Conservation (phyloP, 2,888 invertebrate species). For the Cataglyphis albicans region DNA sequence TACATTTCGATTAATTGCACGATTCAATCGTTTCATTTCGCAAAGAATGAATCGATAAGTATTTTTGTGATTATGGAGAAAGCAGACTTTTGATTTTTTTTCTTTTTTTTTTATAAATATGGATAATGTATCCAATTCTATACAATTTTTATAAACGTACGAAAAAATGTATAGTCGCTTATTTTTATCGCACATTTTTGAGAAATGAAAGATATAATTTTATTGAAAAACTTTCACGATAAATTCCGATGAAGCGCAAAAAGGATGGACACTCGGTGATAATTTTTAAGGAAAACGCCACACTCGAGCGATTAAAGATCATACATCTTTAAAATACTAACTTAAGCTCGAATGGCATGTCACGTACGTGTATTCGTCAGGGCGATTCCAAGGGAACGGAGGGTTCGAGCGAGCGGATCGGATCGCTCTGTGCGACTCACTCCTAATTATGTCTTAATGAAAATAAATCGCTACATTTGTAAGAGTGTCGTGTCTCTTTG, state of each 20-base stretch:
- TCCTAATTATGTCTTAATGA: constrained; percentile 81
- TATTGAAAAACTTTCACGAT: background rate
- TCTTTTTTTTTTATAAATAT: background rate
- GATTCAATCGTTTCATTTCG: background rate
- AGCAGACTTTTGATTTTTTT: background rate
- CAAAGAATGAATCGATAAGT: background rate
- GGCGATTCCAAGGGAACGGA: background rate
- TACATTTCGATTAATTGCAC: background rate
- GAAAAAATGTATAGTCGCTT: too few species aligned
- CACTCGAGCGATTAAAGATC: background rate
- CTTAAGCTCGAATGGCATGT: background rate
- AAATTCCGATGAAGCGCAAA: background rate
- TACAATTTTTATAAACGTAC: too few species aligned
- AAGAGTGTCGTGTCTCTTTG: constrained; percentile 66
- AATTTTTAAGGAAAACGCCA: background rate
- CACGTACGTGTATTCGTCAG: background rate
- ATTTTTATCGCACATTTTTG: too few species aligned
- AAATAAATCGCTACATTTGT: constrained; percentile 83
- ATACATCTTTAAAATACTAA: constrained; percentile 21
- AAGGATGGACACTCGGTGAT: background rate
- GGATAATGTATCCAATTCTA: too few species aligned
- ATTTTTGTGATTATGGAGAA: background rate
- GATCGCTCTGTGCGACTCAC: constrained; percentile 56
- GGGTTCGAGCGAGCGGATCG: constrained; percentile 21
- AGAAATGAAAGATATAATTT: too few species aligned